These are phyloP conservation scores for Himantopus leucocephalus DNA, from an alignment of 2,113 vertebrate genomes.

Conservation along the genomic window DNA sequence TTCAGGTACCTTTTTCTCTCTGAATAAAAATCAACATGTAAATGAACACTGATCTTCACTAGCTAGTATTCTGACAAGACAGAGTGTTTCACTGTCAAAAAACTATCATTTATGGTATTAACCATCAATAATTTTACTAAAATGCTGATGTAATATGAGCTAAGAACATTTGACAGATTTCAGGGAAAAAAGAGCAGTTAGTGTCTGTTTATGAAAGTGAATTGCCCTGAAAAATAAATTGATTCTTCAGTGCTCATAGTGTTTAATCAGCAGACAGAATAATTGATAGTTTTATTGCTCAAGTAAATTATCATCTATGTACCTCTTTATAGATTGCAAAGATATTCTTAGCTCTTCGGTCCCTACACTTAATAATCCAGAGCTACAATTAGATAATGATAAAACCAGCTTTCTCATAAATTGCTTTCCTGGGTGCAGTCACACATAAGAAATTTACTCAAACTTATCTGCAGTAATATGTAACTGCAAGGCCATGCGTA, in stretches of 20 bases:
- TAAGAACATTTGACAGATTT: constrained; percentile 21
- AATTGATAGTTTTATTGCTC: constrained; percentile 31
- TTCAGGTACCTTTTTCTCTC: constrained; percentile 35
- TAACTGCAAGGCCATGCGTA: neutral
- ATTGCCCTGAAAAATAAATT: constrained; percentile 47
- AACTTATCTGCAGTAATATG: neutral
- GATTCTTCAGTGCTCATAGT: constrained; percentile 32
- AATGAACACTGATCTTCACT: neutral
- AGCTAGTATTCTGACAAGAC: constrained; percentile 10
- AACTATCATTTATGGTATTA: constrained; percentile 38
- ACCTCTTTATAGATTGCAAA: neutral
- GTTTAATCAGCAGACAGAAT: constrained; percentile 48
- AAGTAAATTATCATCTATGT: neutral
- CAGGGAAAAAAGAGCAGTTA: neutral
- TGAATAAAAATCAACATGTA: constrained; percentile 39
- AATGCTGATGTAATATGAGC: constrained; percentile 1
- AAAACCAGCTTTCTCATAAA: constrained; percentile 1
- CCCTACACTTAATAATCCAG: neutral
- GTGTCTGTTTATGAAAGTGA: constrained; percentile 23
- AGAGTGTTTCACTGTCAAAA: constrained; percentile 25
- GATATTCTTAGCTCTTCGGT: constrained; percentile 28
- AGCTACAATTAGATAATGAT: constrained; percentile 10
- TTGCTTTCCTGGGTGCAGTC: neutral
- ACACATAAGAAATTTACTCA: neutral
- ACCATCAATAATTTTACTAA: constrained; percentile 29